Evolutionary conservation across 2,113 vertebrate genomes (phyloP), one percentile per base, ranked within the genome.

Genomic region (Bubo scandiacus): DNA sequence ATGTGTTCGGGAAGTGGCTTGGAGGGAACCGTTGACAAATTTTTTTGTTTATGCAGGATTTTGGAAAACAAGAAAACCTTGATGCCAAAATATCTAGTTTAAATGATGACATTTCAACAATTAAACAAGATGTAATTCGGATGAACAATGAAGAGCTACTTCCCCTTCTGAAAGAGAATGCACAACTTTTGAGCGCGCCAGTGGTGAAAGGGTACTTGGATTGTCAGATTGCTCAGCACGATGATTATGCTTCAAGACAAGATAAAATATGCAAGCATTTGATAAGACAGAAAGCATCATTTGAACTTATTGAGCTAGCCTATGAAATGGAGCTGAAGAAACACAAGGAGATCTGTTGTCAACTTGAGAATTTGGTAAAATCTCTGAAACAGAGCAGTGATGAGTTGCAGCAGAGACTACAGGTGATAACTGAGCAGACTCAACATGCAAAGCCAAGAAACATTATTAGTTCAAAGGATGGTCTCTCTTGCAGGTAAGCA

Each of bases 231-330:
- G 98, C 98, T 94, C 97, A 96, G 20, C 99, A 99, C 94, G 97
- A 99, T 34, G 97, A 91, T 91, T 98, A 98, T 57, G 98, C 98
- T 57, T 98, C 98, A 74, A 98, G 97, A 84, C 99, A 99, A 97
- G 96, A 98, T 79, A 97, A 99, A 91, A 97, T 99, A 78, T 97
- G 98, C 36, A 97, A 98, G 93, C 98, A 99, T 90, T 96, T 99
- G 40, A 97, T 99, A 78, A 98, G 98, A 58, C 99, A 99, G 94
- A 99, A 98, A 90, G 98, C 98, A 10, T 99, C 98, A 13, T 99
- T 99, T 95, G 99, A 99, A 42, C 96, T 99, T 90, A 86, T 99
- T 57, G 98, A 98, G 54, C 92, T 99, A 80, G 98, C 97, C 49
- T 99, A 96, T 96, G 98, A 99, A 96, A 96, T 98, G 85, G 99